A percentile compares a stretch with the other conserved stretches of the same genome.
Conservation (phyloP, 2,113 vertebrate genomes). For the Ginglymostoma cirratum region DNA sequence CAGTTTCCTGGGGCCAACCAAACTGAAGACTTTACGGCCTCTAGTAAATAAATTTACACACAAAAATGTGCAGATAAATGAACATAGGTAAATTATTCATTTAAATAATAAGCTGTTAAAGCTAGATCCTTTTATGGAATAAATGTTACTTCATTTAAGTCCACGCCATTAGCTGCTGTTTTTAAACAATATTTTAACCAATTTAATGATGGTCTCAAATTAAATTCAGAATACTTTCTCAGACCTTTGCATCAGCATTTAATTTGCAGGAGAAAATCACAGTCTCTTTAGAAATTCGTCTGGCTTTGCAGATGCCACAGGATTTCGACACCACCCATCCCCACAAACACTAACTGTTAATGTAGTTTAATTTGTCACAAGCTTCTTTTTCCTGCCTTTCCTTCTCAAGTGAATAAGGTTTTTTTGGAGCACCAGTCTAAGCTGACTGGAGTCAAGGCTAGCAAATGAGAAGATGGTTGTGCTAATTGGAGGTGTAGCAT, state of each 20-base stretch:
- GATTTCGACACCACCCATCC: background rate
- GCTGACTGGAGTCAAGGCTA: background rate
- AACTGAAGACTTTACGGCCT: background rate
- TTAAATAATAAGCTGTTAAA: slow-evolving; percentile 13
- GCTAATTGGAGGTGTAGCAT: no score
- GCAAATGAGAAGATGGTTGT: no score
- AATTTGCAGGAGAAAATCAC: background rate
- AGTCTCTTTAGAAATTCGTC: background rate
- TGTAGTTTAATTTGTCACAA: background rate
- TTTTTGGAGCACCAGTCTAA: background rate
- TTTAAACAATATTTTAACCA: background rate
- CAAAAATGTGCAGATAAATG: background rate
- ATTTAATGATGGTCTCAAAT: background rate
- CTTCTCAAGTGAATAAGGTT: background rate
- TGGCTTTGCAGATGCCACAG: background rate
- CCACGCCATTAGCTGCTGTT: background rate
- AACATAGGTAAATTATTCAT: background rate
- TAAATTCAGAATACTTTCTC: background rate
- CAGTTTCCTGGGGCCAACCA: background rate
- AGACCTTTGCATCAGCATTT: background rate
- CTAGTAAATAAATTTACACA: background rate
- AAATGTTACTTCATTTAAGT: background rate
- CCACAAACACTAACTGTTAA: background rate
- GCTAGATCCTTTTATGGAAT: background rate
- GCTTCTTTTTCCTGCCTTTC: background rate